Conservation (phyloP, 2,888 invertebrate species). For the Parnassius apollo region DNA sequence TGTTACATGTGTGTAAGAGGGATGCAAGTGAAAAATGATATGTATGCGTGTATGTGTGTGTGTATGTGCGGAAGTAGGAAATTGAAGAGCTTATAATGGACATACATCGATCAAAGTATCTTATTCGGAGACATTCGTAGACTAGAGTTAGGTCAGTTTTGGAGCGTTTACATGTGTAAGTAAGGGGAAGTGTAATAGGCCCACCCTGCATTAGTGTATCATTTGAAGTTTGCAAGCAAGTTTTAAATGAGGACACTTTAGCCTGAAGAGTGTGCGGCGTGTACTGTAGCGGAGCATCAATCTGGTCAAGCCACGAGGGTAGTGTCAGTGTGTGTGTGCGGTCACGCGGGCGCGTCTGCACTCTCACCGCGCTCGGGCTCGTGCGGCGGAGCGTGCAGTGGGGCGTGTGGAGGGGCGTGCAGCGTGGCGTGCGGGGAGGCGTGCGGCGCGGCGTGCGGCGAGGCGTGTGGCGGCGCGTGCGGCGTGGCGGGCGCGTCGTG, state of each 20-base stretch:
- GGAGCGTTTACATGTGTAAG: background rate
- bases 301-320: constrained; percentile 1
- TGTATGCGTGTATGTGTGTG: constrained; percentile 21
- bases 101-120: no score
- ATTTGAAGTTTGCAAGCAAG: no score
- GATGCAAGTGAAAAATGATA: no score
- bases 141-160: no score
- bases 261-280: no score
- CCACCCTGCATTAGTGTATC: no score
- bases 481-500: constrained; percentile 27
- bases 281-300: background rate
- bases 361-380: constrained; percentile 26
- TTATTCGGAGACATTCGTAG: no score
- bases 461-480: constrained; percentile 47
- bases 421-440: constrained; percentile 27
- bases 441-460: constrained; percentile 30
- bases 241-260: no score
- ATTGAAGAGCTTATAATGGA: no score
- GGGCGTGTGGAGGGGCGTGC: constrained; percentile 59
- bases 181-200: no score
- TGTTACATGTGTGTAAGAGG: no score
- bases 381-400: constrained; percentile 38
- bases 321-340: constrained; percentile 12
- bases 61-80: background rate
- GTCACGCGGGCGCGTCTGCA: constrained; percentile 25